phyloP scores from a whole-genome alignment of 2,797 vertebrate genomes.

The Pagetopsis macropterus region DNA sequence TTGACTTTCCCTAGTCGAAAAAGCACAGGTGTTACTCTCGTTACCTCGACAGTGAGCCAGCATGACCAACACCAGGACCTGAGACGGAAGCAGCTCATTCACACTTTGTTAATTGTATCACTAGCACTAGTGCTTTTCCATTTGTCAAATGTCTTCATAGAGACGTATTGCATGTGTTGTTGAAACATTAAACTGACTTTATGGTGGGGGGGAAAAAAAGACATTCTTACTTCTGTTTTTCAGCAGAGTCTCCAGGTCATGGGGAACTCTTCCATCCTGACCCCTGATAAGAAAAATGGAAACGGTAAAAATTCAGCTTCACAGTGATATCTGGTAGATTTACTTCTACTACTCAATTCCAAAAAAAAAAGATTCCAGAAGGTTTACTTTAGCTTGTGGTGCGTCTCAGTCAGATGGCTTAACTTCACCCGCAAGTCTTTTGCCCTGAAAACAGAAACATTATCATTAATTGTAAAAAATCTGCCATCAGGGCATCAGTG shows the following conservation, averaged over 20 bases:
- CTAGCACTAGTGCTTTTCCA: too few species aligned
- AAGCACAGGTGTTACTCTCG: too few species aligned
- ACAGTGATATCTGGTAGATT: not conserved
- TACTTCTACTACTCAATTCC: too few species aligned
- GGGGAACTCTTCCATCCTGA: constrained; percentile 66
- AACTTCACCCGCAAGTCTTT: constrained; percentile 82
- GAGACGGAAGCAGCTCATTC: not conserved
- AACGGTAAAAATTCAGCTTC: not conserved
- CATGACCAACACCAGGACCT: not conserved
- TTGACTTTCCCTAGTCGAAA: not conserved
- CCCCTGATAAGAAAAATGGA: constrained; percentile 53
- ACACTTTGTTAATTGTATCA: too few species aligned
- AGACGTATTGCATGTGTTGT: not conserved
- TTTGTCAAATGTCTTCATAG: too few species aligned
- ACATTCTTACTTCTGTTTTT: constrained; percentile 72
- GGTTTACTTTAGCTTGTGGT: constrained; percentile 77
- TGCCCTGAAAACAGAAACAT: constrained; percentile 75
- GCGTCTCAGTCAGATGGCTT: constrained; percentile 75
- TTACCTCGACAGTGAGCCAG: not conserved
- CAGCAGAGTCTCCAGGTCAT: constrained; percentile 78
- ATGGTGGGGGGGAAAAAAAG: not conserved
- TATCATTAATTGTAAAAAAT: not conserved
- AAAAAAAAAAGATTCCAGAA: not conserved
- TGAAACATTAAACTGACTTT: not conserved
- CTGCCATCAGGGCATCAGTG: not conserved